Evolutionary conservation across 2,888 invertebrate genomes (phyloP).

Genomic region (Sarcophaga rosellei): DNA sequence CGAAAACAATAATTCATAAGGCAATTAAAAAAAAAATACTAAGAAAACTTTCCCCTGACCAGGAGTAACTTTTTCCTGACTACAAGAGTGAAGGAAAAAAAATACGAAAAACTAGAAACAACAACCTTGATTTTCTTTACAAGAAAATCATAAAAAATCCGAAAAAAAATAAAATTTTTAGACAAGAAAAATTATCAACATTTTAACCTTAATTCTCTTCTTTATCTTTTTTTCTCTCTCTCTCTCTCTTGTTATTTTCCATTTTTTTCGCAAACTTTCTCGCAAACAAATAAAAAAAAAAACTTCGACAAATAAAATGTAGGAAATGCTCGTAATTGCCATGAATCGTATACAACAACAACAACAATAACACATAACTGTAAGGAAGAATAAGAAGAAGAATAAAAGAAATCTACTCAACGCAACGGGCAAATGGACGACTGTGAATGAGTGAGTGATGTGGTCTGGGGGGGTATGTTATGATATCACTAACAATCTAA

Average conservation of each 20-base stretch:
- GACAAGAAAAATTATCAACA: background rate
- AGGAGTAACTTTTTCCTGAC: background rate
- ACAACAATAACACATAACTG: background rate
- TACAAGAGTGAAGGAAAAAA: background rate
- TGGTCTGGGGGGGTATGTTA: slow-evolving; percentile 21
- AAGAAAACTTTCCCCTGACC: background rate
- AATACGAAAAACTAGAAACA: background rate
- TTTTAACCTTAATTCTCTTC: background rate
- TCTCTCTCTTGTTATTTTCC: background rate
- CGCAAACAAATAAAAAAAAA: background rate
- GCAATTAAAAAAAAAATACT: no score
- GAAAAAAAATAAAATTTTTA: background rate
- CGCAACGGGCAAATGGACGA: background rate
- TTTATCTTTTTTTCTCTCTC: background rate
- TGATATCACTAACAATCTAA: slow-evolving; percentile 66
- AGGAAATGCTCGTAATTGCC: slow-evolving; percentile 39
- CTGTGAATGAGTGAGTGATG: background rate
- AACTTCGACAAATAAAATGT: slow-evolving; percentile 35
- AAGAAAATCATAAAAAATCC: background rate
- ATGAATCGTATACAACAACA: slow-evolving; percentile 11
- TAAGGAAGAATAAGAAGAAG: background rate
- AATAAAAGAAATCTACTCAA: background rate
- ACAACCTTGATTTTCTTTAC: slow-evolving; percentile 25
- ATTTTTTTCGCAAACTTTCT: slow-evolving; percentile 7
- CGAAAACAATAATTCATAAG: no score